Base-by-base conservation (phyloP, 2,888 invertebrate species). In the Synanthedon andrenaeformis region DNA sequence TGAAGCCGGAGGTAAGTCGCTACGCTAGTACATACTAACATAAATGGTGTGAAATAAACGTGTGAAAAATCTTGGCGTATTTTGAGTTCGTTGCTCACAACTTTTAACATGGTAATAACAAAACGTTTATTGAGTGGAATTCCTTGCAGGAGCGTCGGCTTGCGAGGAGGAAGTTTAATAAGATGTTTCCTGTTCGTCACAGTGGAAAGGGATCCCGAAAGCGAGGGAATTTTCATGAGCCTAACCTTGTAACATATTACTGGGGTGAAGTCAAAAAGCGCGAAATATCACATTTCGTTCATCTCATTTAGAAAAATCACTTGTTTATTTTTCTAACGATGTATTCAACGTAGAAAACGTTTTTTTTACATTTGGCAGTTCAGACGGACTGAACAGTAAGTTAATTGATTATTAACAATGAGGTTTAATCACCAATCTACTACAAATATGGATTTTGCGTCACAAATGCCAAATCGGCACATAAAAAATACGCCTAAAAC, bases 101-200 rank as follows among this genome's bases (percentile, higher is more conserved):
- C 60, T 53, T 54, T 58, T 53, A 45, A 54, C 55, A 58, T 61
- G 57, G 56, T 53, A 57, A 60, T 62, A 62, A 35, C 63, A 59
- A 64, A 67, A 61, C 59, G 63, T 59, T 66, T 66, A 65, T 62
- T 57, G 59, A 59, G 54, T 58, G 55, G 61, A 64, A 61, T 66
- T 63, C 58, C 57, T 55, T 55, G 56, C 56, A 60, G 62, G 62
- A 62, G 63, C 57, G 53, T 63, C 58, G 62, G 65, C 59, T 69
- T 60, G 58, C 52, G 53, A 55, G 56, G 59, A 59, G 57, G 62
- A 67, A 65, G 61, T 69, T 67, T 67, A 69, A 69, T 68, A 65
- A 66, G 64, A 66, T 67, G 64, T 67, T 70, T 66, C 64, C 65
- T 61, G 64, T 59, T 63, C 66, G 62, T 62, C 61, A 60, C 62